Conservation (phyloP, 1,140 invertebrate genomes). For the Hormaphis cornu region DNA sequence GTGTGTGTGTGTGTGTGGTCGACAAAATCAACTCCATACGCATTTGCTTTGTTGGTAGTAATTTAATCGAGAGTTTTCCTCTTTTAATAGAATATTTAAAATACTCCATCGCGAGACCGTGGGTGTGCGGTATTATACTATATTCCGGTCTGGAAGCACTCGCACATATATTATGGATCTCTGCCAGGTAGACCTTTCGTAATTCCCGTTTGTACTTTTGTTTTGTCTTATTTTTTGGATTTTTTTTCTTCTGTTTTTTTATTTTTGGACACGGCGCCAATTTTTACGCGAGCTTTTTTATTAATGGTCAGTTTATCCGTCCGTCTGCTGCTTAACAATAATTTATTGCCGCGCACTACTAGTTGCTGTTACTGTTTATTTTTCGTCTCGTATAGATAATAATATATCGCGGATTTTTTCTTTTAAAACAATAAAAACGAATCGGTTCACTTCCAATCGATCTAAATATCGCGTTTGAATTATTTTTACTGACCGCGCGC, state of each 20-base stretch:
- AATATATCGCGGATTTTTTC: no score
- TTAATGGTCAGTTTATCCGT: constrained; percentile 21
- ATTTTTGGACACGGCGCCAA: constrained; percentile 27
- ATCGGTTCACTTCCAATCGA: no score
- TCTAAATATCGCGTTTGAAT: no score
- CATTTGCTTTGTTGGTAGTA: no score
- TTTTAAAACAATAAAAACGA: no score
- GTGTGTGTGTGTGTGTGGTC: no score
- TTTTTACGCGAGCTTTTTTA: not conserved
- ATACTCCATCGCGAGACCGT: not conserved
- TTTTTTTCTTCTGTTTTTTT: no score
- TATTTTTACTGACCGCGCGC: no score
- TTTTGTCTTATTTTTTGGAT: not conserved
- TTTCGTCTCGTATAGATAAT: not conserved
- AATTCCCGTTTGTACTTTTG: not conserved
- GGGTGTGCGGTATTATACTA: not conserved
- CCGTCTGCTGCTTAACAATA: constrained; percentile 17
- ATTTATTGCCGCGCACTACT: constrained; percentile 28
- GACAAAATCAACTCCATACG: no score
- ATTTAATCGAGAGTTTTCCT: no score
- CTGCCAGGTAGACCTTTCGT: constrained; percentile 10
- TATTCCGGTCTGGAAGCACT: constrained; percentile 1
- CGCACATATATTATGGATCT: constrained; percentile 4
- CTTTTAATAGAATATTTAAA: not conserved
- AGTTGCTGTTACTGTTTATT: constrained; percentile 9